A percentile compares a stretch with the other conserved stretches of the same genome.
phyloP scores from a whole-genome alignment of 1,140 invertebrate species.

The Platyura marginata region DNA sequence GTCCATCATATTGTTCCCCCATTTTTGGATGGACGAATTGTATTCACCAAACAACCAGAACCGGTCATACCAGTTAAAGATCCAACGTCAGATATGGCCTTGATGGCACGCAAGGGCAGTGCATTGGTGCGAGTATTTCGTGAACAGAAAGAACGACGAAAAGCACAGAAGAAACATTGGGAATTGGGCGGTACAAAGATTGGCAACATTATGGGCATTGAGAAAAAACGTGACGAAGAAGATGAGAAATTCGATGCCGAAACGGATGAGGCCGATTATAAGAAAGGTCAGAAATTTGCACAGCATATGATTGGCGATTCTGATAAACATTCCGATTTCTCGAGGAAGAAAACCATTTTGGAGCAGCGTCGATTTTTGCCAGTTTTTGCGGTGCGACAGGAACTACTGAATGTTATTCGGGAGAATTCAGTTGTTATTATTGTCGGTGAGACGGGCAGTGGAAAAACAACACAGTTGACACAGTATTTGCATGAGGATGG shows the following conservation, averaged over 20 bases:
- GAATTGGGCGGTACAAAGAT: conserved; percentile 92
- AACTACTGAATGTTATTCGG: conserved; percentile 80
- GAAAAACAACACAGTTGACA: conserved; percentile 95
- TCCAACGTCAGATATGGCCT: conserved; percentile 94
- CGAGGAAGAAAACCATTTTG: conserved; percentile 65
- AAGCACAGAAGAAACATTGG: conserved; percentile 98
- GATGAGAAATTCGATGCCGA: conserved; percentile 38
- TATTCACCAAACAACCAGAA: conserved; percentile 98
- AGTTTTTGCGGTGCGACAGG: conserved; percentile 88
- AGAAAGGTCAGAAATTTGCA: conserved; percentile 87
- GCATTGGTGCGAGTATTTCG: conserved; percentile 73
- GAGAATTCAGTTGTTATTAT: conserved; percentile 94
- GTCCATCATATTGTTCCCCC: conserved; percentile 98
- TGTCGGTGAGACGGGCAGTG: conserved; percentile 96
- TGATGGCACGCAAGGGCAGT: conserved; percentile 91
- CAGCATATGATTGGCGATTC: conserved; percentile 66
- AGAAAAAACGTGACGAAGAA: conserved; percentile 59
- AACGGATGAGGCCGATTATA: conserved; percentile 50
- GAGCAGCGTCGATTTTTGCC: conserved; percentile 88
- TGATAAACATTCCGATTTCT: conserved; percentile 68
- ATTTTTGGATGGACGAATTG: conserved; percentile 95
- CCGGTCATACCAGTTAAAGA: conserved; percentile 81
- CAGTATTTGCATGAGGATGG: conserved; percentile 98
- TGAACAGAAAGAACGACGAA: conserved; percentile 89
- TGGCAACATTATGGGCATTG: conserved; percentile 93